Evolutionary conservation across 2,888 invertebrate genomes (phyloP).

Genomic region (Spodoptera picta): DNA sequence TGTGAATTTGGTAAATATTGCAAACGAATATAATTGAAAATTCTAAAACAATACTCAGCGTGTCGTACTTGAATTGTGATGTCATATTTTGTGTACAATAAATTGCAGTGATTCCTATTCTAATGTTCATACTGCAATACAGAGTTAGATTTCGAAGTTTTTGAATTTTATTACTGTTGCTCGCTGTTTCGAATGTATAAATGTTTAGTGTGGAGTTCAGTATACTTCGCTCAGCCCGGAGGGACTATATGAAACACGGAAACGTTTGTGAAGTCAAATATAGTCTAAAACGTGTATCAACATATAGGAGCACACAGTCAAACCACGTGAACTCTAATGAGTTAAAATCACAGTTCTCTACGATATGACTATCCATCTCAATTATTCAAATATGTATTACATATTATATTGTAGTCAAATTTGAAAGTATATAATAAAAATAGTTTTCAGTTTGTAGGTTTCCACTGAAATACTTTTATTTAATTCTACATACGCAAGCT

Average conservation of each 20-base stretch:
- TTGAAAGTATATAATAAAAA: background rate
- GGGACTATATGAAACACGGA: slow-evolving; percentile 9
- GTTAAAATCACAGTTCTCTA: slow-evolving; percentile 7
- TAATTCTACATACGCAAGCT: background rate
- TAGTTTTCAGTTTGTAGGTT: background rate
- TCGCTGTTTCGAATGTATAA: slow-evolving; percentile 9
- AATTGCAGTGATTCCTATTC: background rate
- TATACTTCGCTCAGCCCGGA: slow-evolving; percentile 2
- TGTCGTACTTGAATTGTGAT: too few relatives aligned
- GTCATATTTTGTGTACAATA: too few relatives aligned
- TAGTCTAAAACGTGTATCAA: background rate
- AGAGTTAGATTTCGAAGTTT: slow-evolving; percentile 3
- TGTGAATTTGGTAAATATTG: too few relatives aligned
- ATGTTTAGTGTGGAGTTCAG: slow-evolving; percentile 3
- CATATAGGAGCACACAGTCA: background rate
- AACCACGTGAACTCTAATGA: slow-evolving; percentile 3
- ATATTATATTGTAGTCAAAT: slow-evolving; percentile 9
- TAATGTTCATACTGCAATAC: background rate
- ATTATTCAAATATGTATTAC: background rate
- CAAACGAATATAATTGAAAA: too few relatives aligned
- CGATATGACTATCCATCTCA: slow-evolving; percentile 1
- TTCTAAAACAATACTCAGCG: too few relatives aligned
- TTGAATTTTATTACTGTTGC: background rate
- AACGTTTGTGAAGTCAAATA: slow-evolving; percentile 25
- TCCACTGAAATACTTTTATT: slow-evolving; percentile 1